These are phyloP conservation scores for Tetragnatha versicolor DNA, from an alignment of 1,140 invertebrate genomes.

Conservation along the genomic window DNA sequence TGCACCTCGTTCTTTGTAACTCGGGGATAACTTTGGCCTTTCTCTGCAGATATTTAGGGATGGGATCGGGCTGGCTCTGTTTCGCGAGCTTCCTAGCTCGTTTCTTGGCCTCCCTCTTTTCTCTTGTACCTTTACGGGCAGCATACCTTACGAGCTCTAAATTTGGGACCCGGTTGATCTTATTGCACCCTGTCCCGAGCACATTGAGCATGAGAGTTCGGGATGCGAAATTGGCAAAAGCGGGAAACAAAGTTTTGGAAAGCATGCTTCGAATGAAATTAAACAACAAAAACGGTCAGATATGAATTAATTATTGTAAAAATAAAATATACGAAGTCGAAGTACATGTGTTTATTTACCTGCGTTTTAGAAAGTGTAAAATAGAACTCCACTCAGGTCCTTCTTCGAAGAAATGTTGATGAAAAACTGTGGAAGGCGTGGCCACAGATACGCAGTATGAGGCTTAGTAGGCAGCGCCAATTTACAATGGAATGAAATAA, in stretches of 20 bases:
- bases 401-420: no score
- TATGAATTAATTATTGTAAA: no score
- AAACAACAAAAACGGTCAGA: no score
- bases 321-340: no score
- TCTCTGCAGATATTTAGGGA: constrained; percentile 26
- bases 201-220: not conserved
- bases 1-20: constrained; percentile 23
- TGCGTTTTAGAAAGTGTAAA: no score
- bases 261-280: no score
- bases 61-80: constrained; percentile 10
- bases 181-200: not conserved
- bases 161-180: not conserved
- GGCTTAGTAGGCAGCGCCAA: no score
- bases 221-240: constrained; percentile 1
- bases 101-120: not conserved
- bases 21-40: constrained; percentile 10
- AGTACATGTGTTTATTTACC: no score
- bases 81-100: constrained; percentile 23
- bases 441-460: no score
- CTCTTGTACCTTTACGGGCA: constrained; percentile 43
- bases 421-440: no score
- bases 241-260: constrained; percentile 18
- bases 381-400: no score
- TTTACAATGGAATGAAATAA: no score
- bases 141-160: constrained; percentile 32